Evolutionary conservation across 2,113 vertebrate genomes (phyloP).

Genomic region (Suricata suricatta): DNA sequence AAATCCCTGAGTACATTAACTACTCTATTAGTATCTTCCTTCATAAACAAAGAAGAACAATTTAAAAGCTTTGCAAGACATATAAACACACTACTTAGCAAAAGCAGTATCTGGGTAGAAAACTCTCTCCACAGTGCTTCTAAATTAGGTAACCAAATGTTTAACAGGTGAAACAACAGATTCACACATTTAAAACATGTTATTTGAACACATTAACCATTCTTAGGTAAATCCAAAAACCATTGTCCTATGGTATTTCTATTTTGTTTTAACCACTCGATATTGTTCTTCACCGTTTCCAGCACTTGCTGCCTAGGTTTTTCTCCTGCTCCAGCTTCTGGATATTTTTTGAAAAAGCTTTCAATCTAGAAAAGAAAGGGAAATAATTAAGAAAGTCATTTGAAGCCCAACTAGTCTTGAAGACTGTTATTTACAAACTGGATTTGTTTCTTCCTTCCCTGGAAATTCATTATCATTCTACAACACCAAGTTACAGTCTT

Average conservation of each 20-base stretch:
- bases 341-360: constrained; percentile 92
- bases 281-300: constrained; percentile 94
- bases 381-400: not conserved
- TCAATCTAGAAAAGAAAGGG: constrained; percentile 89
- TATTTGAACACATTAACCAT: constrained; percentile 18
- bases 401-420: not conserved
- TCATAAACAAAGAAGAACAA: constrained; percentile 68
- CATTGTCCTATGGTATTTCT: constrained; percentile 85
- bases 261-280: constrained; percentile 90
- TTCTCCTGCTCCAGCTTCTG: constrained; percentile 93
- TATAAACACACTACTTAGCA: constrained; percentile 47
- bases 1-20: constrained; percentile 83
- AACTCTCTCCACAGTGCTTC: not conserved
- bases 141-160: constrained; percentile 24
- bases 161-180: constrained; percentile 45
- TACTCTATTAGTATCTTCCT: constrained; percentile 64
- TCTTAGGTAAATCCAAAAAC: constrained; percentile 75
- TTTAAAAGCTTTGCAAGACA: constrained; percentile 59
- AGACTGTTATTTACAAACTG: not conserved
- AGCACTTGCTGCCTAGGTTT: constrained; percentile 90
- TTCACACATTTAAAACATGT: not conserved
- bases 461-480: not conserved
- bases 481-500: not conserved
- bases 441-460: not conserved
- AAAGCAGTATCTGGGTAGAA: not conserved